Conservation (phyloP, 37 sponge, comb jelly and placozoan species). For the Halichondria panicea region DNA sequence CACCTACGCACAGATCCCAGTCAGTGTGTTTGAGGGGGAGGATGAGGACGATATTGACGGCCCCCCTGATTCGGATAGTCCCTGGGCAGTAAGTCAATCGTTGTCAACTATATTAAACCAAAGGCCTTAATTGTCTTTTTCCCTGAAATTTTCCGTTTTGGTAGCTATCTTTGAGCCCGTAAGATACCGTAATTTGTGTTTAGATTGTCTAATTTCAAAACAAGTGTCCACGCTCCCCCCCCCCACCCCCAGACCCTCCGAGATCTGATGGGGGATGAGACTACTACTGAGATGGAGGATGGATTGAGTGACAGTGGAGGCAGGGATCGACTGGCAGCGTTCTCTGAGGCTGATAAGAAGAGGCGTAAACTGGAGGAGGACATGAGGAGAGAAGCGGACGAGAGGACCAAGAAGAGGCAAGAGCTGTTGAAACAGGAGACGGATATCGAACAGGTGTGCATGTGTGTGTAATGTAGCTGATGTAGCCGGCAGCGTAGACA, state of each 20-base stretch:
- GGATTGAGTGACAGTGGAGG: not conserved
- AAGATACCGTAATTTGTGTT: not conserved
- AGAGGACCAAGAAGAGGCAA: conserved; percentile 39
- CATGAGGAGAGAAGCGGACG: conserved; percentile 50
- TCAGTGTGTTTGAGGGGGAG: conserved; percentile 39
- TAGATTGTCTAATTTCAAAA: not conserved
- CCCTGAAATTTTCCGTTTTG: too few species aligned
- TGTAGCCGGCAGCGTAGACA: not conserved
- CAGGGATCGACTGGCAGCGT: not conserved
- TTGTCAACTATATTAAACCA: not conserved
- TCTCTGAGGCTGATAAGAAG: conserved; percentile 37
- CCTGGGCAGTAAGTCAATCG: not conserved
- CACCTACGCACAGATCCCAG: conserved; percentile 19
- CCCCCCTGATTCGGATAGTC: not conserved
- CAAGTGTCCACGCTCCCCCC: not conserved
- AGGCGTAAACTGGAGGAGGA: conserved; percentile 60
- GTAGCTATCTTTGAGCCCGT: too few species aligned
- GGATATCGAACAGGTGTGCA: conserved; percentile 34
- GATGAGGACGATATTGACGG: conserved; percentile 11
- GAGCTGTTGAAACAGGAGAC: conserved; percentile 23
- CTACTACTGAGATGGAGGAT: conserved; percentile 12
- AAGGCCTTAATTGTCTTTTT: too few species aligned
- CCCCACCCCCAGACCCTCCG: conserved; percentile 32
- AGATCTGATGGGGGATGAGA: conserved; percentile 49
- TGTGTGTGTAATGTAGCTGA: not conserved